phyloP scores from a whole-genome alignment of 37 sponge, comb jelly and placozoan species.

The Dysidea cf. avara region DNA sequence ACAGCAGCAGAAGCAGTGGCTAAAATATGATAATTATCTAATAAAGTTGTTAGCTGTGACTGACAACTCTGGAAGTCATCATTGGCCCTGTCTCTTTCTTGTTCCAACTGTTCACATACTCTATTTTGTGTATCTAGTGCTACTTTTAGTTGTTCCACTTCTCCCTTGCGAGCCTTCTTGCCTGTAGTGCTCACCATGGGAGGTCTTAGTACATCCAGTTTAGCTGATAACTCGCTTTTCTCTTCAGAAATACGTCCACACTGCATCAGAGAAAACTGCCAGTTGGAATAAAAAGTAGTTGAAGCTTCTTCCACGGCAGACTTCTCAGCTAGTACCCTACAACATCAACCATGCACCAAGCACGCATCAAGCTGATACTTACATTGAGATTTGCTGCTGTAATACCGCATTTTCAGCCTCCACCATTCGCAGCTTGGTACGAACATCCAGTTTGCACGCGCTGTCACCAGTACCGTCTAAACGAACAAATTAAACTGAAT shows the following conservation, averaged over 20 bases:
- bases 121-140: conserved; percentile 57
- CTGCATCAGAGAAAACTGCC: conserved; percentile 15
- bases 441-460: conserved; percentile 51
- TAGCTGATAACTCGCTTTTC: conserved; percentile 23
- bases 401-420: conserved; percentile 73
- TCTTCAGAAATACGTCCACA: conserved; percentile 21
- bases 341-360: conserved; percentile 20
- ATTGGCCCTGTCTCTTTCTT: conserved; percentile 64
- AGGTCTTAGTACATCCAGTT: conserved; percentile 7
- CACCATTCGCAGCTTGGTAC: conserved; percentile 60
- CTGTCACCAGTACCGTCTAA: too few relatives aligned
- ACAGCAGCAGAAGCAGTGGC: conserved; percentile 51
- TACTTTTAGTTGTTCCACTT: conserved; percentile 40
- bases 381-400: conserved; percentile 53
- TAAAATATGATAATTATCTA: conserved; percentile 55
- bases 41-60: conserved; percentile 54
- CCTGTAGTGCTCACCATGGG: not conserved
- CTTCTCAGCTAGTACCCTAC: conserved; percentile 35
- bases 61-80: conserved; percentile 63
- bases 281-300: conserved; percentile 23
- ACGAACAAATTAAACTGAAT: not conserved
- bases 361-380: conserved; percentile 39
- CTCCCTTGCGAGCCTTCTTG: conserved; percentile 20
- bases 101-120: conserved; percentile 53
- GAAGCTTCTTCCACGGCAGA: conserved; percentile 49